Conservation (phyloP, 2,113 vertebrate species). For the Tupaia chinensis region DNA sequence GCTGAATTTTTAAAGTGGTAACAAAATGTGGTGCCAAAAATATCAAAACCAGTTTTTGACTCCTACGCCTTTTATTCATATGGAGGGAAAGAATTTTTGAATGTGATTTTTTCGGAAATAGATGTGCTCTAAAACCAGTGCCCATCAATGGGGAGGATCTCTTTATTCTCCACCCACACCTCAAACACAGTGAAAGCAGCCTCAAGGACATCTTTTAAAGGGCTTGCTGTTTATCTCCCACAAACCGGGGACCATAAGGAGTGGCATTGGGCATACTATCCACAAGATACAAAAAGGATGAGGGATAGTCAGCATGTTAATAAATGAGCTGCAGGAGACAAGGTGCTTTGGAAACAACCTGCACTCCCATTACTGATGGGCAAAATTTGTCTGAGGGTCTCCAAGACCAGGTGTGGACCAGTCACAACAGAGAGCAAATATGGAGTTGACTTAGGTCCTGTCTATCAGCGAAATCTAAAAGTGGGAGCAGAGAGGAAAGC, state of each 20-base stretch:
- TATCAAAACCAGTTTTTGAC: neutral
- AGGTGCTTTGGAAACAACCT: neutral
- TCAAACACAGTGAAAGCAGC: neutral
- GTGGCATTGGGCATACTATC: neutral
- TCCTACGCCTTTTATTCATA: neutral
- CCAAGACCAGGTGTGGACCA: neutral
- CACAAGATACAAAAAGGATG: neutral
- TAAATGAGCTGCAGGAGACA: neutral
- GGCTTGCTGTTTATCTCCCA: neutral
- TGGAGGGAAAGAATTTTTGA: neutral
- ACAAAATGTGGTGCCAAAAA: neutral
- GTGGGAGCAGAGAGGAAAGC: fast-evolving
- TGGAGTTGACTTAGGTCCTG: neutral
- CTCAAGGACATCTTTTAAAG: neutral
- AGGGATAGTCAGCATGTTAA: neutral
- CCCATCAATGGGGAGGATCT: neutral
- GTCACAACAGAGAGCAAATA: neutral
- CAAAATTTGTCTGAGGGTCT: neutral
- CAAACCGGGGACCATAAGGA: neutral
- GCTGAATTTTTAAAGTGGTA: no score
- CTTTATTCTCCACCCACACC: neutral
- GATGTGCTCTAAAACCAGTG: neutral
- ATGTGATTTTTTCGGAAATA: neutral
- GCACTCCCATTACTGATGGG: neutral
- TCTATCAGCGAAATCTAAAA: neutral